These are phyloP conservation scores for Lindbergichthys nudifrons DNA, from an alignment of 2,797 vertebrate species.

Conservation along the genomic window DNA sequence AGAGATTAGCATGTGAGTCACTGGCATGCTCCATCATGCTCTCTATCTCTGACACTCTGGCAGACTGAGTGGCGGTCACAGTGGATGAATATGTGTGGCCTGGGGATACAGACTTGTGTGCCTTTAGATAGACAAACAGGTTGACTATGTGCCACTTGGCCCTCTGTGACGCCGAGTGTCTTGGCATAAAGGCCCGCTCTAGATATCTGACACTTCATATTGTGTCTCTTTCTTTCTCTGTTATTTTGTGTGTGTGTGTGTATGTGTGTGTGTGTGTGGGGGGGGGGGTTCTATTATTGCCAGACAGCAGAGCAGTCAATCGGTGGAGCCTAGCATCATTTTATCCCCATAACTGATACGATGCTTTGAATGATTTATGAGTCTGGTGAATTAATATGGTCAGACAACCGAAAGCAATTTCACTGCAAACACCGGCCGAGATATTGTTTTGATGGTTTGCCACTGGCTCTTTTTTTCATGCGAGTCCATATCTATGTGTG, in stretches of 20 bases:
- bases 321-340: conserved; percentile 25
- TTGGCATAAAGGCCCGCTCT: conserved; percentile 32
- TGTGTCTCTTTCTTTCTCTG: conserved; percentile 34
- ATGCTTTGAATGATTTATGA: conserved; percentile 70
- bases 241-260: conserved; percentile 17
- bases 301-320: conserved; percentile 23
- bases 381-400: conserved; percentile 52
- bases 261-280: conserved; percentile 38
- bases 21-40: conserved; percentile 73
- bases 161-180: conserved; percentile 26
- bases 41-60: conserved; percentile 49
- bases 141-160: conserved; percentile 49
- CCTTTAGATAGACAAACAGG: conserved; percentile 50
- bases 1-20: conserved; percentile 76
- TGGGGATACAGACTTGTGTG: conserved; percentile 46
- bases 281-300: conserved; percentile 29
- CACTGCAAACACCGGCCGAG: conserved; percentile 32
- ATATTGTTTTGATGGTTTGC: conserved; percentile 52
- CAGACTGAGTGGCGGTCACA: conserved; percentile 36
- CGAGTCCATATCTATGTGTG: not conserved
- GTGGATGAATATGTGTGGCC: conserved; percentile 40
- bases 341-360: conserved; percentile 53
- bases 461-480: conserved; percentile 28
- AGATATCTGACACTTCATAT: conserved; percentile 52
- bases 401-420: conserved; percentile 65